Evolutionary conservation across 2,888 invertebrate genomes (phyloP).

Genomic region (Ormyrus thymus): DNA sequence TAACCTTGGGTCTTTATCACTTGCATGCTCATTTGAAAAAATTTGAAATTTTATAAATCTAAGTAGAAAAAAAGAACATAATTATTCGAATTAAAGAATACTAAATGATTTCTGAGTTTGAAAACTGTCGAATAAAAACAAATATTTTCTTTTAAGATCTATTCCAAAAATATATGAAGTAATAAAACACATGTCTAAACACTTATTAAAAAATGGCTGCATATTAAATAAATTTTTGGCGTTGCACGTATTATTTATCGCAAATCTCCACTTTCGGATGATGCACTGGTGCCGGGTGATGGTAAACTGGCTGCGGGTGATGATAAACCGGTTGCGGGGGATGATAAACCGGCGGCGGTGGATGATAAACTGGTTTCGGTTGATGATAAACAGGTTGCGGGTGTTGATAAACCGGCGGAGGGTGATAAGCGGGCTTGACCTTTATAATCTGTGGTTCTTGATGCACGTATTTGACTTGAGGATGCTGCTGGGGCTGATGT

Average conservation of each 20-base stretch:
- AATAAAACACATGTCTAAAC: too few relatives aligned
- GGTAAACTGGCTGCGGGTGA: constrained; percentile 25
- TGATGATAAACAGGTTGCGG: constrained; percentile 44
- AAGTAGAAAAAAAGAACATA: too few relatives aligned
- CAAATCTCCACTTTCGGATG: constrained; percentile 44
- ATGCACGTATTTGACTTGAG: constrained; percentile 58
- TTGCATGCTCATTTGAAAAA: too few relatives aligned
- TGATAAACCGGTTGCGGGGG: constrained; percentile 48
- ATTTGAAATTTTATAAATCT: too few relatives aligned
- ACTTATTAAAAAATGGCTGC: too few relatives aligned
- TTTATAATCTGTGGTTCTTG: constrained; percentile 57
- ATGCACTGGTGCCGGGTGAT: constrained; percentile 45
- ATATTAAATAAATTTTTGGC: too few relatives aligned
- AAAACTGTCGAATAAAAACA: too few relatives aligned
- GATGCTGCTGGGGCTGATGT: constrained; percentile 54
- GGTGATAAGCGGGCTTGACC: constrained; percentile 41
- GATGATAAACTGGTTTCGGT: constrained; percentile 45
- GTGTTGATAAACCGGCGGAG: constrained; percentile 36
- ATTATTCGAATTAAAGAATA: too few relatives aligned
- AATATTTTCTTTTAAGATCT: too few relatives aligned
- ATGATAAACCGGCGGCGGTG: constrained; percentile 44
- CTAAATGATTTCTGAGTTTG: too few relatives aligned
- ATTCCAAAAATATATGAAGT: too few relatives aligned
- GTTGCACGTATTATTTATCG: constrained; percentile 22
- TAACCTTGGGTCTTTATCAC: too few relatives aligned